Evolutionary conservation across 1,140 invertebrate genomes (phyloP).

Genomic region (Coelopa frigida): DNA sequence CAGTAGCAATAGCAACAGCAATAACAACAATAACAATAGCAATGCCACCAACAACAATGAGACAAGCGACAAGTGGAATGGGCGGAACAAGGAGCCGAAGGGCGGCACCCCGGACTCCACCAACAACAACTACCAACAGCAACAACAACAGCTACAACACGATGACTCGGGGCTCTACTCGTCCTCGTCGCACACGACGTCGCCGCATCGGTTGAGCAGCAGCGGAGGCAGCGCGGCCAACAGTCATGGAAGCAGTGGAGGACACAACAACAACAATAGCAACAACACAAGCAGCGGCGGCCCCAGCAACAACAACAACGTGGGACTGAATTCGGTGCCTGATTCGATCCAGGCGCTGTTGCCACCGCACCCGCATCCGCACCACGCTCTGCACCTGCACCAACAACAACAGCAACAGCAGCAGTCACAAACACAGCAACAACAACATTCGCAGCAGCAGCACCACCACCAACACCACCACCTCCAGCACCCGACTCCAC

Average conservation of each 20-base stretch:
- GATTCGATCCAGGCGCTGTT: too few species aligned
- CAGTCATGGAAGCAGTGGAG: constrained; percentile 17
- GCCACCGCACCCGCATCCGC: constrained; percentile 4
- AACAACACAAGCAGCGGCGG: constrained; percentile 19
- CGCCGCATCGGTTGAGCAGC: constrained; percentile 33
- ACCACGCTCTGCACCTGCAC: constrained; percentile 7
- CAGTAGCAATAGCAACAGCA: constrained; percentile 17
- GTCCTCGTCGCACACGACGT: constrained; percentile 39
- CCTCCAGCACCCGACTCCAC: constrained; percentile 9
- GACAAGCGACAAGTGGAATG: constrained; percentile 37
- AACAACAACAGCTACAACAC: constrained; percentile 34
- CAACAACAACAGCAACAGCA: constrained; percentile 6
- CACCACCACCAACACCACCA: constrained; percentile 4
- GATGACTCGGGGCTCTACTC: constrained; percentile 41
- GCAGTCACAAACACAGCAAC: background rate
- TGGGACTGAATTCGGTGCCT: constrained; percentile 18
- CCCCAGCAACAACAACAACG: constrained; percentile 14
- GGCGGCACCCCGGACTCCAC: constrained; percentile 31
- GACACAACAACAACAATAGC: constrained; percentile 25
- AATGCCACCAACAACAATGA: constrained; percentile 21
- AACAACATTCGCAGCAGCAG: background rate
- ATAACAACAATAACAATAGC: constrained; percentile 31
- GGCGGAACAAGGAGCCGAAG: constrained; percentile 22
- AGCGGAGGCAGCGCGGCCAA: constrained; percentile 17
- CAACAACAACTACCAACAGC: constrained; percentile 34